A percentile compares a stretch with the other conserved stretches of the same genome.
Evolutionary conservation across 2,888 invertebrate genomes (phyloP).

Genomic region (Lacanobia oleracea): DNA sequence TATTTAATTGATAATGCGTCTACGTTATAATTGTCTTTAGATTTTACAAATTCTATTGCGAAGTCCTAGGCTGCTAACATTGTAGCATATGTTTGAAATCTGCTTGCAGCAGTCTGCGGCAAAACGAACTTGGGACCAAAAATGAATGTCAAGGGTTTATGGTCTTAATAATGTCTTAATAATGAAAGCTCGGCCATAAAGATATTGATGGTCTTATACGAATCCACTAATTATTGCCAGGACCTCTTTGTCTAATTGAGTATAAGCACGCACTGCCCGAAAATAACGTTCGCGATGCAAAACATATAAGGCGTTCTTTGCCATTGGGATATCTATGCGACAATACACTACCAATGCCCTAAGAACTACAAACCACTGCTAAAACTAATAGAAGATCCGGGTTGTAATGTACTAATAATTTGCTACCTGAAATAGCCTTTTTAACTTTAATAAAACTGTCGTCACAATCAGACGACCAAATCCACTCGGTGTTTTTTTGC

Average conservation of each 20-base stretch:
- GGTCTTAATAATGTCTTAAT: background rate
- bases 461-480: background rate
- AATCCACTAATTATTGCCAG: background rate
- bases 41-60: no score
- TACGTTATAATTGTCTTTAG: no score
- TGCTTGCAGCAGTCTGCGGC: no score
- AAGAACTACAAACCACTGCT: background rate
- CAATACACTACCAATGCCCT: background rate
- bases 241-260: no score
- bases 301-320: background rate
- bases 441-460: background rate
- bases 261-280: background rate
- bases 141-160: background rate
- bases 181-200: background rate
- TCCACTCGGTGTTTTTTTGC: background rate
- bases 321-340: background rate
- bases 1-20: no score
- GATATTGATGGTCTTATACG: background rate
- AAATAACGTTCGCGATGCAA: constrained; percentile 5
- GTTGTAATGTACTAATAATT: background rate
- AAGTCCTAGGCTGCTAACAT: background rate
- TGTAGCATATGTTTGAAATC: background rate
- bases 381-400: no score
- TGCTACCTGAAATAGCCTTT: background rate
- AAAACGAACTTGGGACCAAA: no score